These are phyloP conservation scores for Scaptomyza polygonia DNA, from an alignment of 2,888 invertebrate genomes.

Conservation along the genomic window DNA sequence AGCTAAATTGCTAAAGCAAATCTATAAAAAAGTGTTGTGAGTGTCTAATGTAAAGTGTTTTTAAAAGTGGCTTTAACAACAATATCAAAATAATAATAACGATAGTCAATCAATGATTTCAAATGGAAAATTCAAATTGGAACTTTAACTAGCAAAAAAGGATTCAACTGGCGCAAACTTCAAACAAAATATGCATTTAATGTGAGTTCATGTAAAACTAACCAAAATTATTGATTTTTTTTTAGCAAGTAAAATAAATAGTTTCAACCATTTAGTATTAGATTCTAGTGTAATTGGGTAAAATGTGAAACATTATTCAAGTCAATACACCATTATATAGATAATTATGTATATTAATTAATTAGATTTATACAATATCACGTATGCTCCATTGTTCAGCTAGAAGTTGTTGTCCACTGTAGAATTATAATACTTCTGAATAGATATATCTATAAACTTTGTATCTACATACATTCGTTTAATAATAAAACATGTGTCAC, in stretches of 20 bases:
- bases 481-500: not conserved
- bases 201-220: slow-evolving; percentile 49
- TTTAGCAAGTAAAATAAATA: not conserved
- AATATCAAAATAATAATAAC: slow-evolving; percentile 9
- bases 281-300: not conserved
- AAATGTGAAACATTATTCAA: slow-evolving; percentile 9
- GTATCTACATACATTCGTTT: not conserved
- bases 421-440: not conserved
- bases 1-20: slow-evolving; percentile 5
- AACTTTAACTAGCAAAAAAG: not conserved
- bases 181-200: slow-evolving; percentile 36
- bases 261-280: not conserved
- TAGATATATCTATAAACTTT: not conserved
- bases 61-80: slow-evolving; percentile 9
- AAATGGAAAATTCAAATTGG: slow-evolving; percentile 22
- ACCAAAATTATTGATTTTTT: slow-evolving; percentile 18
- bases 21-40: slow-evolving; percentile 14
- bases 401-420: slow-evolving; percentile 9
- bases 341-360: not conserved
- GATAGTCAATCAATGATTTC: slow-evolving; percentile 1
- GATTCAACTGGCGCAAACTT: slow-evolving; percentile 9
- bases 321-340: not conserved
- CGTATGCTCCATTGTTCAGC: slow-evolving; percentile 69
- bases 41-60: slow-evolving; percentile 17
- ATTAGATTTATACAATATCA: slow-evolving; percentile 17